These are phyloP conservation scores for Turritopsis rubra DNA, from an alignment of 30 jellyfish, hydroid and myxozoan species.

Conservation along the genomic window DNA sequence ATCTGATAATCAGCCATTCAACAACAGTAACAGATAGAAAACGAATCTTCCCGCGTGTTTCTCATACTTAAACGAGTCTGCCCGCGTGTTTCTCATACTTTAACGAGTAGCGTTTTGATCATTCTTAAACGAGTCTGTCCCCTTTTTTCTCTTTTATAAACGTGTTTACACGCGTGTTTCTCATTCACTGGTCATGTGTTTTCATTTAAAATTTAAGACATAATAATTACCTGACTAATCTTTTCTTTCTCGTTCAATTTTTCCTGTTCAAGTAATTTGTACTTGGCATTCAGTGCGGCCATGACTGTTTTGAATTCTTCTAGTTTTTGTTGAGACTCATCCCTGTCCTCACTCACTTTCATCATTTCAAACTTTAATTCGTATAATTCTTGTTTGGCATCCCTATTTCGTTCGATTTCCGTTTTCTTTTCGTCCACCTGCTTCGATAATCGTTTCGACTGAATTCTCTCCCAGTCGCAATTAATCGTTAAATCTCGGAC, in stretches of 20 bases:
- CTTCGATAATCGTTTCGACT: slow-evolving; percentile 59
- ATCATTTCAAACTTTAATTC: slow-evolving; percentile 55
- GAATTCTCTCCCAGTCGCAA: slow-evolving; percentile 69
- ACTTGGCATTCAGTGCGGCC: slow-evolving; percentile 64
- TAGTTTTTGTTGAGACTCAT: slow-evolving; percentile 49
- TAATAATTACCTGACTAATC: slow-evolving; percentile 23
- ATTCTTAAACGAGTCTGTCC: no score
- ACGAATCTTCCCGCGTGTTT: no score
- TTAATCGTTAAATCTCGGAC: slow-evolving; percentile 72
- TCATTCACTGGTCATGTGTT: not conserved
- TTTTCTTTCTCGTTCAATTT: slow-evolving; percentile 44
- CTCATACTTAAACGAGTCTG: no score
- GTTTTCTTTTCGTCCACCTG: slow-evolving; percentile 56
- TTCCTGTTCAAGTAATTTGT: slow-evolving; percentile 57
- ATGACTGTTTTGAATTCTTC: slow-evolving; percentile 73
- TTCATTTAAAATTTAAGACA: not conserved
- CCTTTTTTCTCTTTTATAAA: no score
- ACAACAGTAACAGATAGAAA: no score
- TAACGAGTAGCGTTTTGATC: no score
- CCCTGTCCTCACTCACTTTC: slow-evolving; percentile 60
- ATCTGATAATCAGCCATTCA: no score
- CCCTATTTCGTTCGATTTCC: slow-evolving; percentile 13
- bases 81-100: no score
- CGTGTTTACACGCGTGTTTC: no score
- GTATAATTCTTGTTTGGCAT: slow-evolving; percentile 45